Conservation (phyloP, 1,140 invertebrate species). For the Hylaeus volcanicus region DNA sequence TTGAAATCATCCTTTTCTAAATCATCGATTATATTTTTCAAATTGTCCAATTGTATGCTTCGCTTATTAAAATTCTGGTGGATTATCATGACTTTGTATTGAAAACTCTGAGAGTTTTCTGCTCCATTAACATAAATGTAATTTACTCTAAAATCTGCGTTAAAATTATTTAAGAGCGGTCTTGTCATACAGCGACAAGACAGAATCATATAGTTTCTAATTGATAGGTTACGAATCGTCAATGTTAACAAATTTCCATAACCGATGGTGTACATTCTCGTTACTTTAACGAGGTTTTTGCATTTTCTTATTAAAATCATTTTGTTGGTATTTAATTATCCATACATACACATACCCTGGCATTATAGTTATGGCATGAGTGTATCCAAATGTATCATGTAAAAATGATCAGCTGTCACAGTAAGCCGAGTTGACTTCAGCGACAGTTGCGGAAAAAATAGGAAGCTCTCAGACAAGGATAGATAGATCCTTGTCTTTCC, state of each 20-base stretch:
- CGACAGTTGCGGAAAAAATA: too few species aligned
- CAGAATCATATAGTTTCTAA: background rate
- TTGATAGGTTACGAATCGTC: background rate
- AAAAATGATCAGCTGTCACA: too few species aligned
- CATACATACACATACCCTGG: too few species aligned
- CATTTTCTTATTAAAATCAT: background rate
- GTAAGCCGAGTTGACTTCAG: too few species aligned
- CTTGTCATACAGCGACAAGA: background rate
- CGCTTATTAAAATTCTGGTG: constrained; percentile 3
- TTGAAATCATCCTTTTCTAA: background rate
- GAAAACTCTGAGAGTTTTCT: background rate
- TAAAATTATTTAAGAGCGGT: background rate
- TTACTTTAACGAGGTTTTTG: background rate
- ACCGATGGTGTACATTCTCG: background rate
- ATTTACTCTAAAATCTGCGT: background rate
- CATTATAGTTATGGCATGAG: too few species aligned
- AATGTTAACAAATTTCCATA: background rate
- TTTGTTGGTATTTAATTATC: background rate
- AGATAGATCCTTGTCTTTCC: too few species aligned
- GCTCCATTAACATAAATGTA: background rate
- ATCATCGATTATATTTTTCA: constrained; percentile 5
- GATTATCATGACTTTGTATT: constrained; percentile 28
- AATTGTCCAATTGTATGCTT: background rate
- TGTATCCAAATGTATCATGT: too few species aligned
- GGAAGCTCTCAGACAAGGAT: too few species aligned